Conservation (phyloP, 2,113 vertebrate species). For the Hypanus sabinus region DNA sequence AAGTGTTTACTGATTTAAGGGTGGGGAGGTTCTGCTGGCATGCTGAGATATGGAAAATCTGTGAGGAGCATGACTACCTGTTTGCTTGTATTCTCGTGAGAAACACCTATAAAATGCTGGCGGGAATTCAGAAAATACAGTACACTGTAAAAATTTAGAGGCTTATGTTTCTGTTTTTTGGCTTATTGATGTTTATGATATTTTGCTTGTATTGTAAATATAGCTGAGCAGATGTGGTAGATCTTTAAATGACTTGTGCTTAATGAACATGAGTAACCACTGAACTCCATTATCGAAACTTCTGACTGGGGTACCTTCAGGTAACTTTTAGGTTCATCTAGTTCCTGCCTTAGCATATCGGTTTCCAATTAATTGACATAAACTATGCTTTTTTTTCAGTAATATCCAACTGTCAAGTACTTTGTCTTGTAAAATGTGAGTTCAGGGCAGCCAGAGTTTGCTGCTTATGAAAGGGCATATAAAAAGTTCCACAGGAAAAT, state of each 20-base stretch:
- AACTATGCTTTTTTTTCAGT: background rate
- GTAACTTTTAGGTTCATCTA: too few relatives aligned
- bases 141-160: background rate
- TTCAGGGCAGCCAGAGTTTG: too few relatives aligned
- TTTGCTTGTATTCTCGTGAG: too few relatives aligned
- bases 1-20: too few relatives aligned
- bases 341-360: background rate
- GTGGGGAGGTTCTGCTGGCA: too few relatives aligned
- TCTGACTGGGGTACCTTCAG: background rate
- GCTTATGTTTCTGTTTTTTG: background rate
- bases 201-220: background rate
- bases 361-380: background rate
- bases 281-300: background rate
- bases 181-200: background rate
- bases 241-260: background rate
- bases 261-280: background rate
- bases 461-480: too few relatives aligned
- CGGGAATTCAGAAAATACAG: too few relatives aligned
- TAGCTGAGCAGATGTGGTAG: background rate
- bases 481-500: too few relatives aligned
- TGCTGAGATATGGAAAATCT: too few relatives aligned
- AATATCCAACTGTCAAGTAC: background rate
- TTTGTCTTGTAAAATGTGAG: too few relatives aligned
- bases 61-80: too few relatives aligned
- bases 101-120: too few relatives aligned